A percentile compares a stretch with the other conserved stretches of the same genome.
phyloP scores from a whole-genome alignment of 2,888 invertebrate genomes.

The Agriopis aurantiaria region DNA sequence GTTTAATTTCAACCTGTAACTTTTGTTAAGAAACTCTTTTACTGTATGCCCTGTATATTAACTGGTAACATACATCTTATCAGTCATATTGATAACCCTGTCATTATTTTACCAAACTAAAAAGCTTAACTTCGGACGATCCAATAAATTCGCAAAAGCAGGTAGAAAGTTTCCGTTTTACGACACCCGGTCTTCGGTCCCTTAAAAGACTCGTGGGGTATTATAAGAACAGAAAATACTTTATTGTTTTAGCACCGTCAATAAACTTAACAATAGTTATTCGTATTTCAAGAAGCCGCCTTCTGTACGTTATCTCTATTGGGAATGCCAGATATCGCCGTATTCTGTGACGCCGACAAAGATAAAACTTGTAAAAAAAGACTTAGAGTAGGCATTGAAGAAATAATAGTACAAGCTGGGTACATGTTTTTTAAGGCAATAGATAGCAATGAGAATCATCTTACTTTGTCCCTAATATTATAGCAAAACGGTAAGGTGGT shows the following conservation, averaged over 20 bases:
- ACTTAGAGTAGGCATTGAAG: background rate
- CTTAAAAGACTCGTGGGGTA: constrained; percentile 42
- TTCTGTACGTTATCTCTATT: constrained; percentile 57
- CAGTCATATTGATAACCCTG: background rate
- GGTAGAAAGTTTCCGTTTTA: constrained; percentile 63
- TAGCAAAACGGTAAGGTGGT: no score
- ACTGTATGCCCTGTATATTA: background rate
- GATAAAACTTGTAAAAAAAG: constrained; percentile 25
- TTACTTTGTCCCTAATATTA: background rate
- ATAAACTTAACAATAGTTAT: constrained; percentile 64
- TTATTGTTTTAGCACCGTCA: constrained; percentile 74
- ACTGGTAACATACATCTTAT: constrained; percentile 4
- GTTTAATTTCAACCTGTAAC: background rate
- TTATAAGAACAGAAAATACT: constrained; percentile 61
- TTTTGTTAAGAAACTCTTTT: background rate
- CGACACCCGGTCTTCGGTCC: constrained; percentile 48
- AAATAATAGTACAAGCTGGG: constrained; percentile 1
- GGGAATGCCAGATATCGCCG: constrained; percentile 23
- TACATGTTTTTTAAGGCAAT: background rate
- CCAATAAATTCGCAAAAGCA: constrained; percentile 66
- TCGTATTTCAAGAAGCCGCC: constrained; percentile 70
- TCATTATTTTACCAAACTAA: background rate
- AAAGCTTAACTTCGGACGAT: background rate
- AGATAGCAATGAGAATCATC: background rate
- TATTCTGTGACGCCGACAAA: constrained; percentile 44